Evolutionary conservation across 1,140 invertebrate species (phyloP).

Genomic region (Drosophila lacteicornis): DNA sequence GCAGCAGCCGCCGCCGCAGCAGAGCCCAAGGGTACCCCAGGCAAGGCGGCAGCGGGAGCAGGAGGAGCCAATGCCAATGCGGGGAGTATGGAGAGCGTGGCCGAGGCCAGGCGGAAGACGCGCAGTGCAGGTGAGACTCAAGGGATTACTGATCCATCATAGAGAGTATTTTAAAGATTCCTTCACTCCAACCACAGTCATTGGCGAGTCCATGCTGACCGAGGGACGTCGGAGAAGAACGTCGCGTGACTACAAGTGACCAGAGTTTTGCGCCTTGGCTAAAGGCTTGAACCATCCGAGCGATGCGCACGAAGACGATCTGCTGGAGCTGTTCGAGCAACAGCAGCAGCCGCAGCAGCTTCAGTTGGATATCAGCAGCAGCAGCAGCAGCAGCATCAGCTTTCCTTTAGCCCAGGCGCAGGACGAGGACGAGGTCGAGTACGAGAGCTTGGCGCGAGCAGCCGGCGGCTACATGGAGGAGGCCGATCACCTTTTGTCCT

Average conservation of each 20-base stretch:
- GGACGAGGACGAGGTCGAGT: slow-evolving; percentile 43
- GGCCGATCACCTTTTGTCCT: slow-evolving; percentile 50
- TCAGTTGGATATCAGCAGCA: slow-evolving; percentile 30
- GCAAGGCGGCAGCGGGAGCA: slow-evolving; percentile 28
- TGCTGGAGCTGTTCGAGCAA: slow-evolving; percentile 64
- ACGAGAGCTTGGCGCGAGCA: slow-evolving; percentile 32
- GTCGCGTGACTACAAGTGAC: slow-evolving; percentile 88
- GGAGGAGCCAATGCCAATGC: slow-evolving; percentile 31
- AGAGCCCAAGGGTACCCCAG: slow-evolving; percentile 52
- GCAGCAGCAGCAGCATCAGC: slow-evolving; percentile 51
- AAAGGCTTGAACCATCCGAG: slow-evolving; percentile 68
- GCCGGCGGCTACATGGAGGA: slow-evolving; percentile 46
- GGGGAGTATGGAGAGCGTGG: slow-evolving; percentile 63
- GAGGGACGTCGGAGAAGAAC: slow-evolving; percentile 85
- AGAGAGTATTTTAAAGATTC: background rate
- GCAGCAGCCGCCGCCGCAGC: slow-evolving; percentile 59
- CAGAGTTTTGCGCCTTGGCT: slow-evolving; percentile 85
- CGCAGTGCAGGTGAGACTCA: slow-evolving; percentile 87
- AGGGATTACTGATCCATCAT: background rate
- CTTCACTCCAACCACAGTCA: slow-evolving; percentile 45
- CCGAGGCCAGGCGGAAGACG: slow-evolving; percentile 87
- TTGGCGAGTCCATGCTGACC: slow-evolving; percentile 76
- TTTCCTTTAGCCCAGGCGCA: slow-evolving; percentile 81
- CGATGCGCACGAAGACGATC: slow-evolving; percentile 64
- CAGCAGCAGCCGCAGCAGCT: slow-evolving; percentile 41